A percentile compares a stretch with the other conserved stretches of the same genome.
phyloP scores from a whole-genome alignment of 2,113 vertebrate genomes.

The Sorex fumeus region DNA sequence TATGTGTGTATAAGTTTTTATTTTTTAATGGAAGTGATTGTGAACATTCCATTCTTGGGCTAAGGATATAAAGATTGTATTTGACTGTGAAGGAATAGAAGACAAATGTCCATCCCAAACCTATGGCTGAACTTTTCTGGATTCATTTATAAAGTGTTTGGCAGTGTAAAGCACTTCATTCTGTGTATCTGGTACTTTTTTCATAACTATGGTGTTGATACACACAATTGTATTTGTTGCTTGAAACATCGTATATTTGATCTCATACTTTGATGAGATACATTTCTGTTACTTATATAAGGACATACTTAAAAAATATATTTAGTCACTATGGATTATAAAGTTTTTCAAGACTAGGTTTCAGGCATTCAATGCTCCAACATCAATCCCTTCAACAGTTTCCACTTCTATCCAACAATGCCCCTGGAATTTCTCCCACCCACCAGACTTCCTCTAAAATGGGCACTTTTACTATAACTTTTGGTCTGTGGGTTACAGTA shows the following conservation, averaged over 20 bases:
- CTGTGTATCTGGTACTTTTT: neutral
- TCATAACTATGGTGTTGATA: neutral
- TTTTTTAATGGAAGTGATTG: neutral
- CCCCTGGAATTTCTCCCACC: too few relatives aligned
- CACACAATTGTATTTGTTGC: neutral
- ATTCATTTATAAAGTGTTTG: neutral
- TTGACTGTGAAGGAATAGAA: neutral
- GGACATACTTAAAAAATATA: neutral
- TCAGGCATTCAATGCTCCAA: too few relatives aligned
- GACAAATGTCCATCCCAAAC: neutral
- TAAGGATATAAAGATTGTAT: neutral
- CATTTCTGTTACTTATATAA: slow-evolving; percentile 1
- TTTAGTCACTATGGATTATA: too few relatives aligned
- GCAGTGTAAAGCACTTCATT: neutral
- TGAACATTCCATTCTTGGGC: neutral
- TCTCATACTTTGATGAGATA: neutral
- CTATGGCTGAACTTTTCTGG: neutral
- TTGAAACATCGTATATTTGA: neutral
- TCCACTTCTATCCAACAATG: too few relatives aligned
- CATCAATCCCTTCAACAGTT: too few relatives aligned
- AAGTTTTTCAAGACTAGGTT: too few relatives aligned
- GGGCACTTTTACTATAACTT: too few relatives aligned
- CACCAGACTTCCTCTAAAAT: too few relatives aligned
- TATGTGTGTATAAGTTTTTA: neutral
- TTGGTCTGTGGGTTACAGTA: too few relatives aligned